A percentile compares a stretch with the other conserved stretches of the same genome.
phyloP scores from a whole-genome alignment of 92 coral and sea anemone genomes.

The Pocillopora meandrina region DNA sequence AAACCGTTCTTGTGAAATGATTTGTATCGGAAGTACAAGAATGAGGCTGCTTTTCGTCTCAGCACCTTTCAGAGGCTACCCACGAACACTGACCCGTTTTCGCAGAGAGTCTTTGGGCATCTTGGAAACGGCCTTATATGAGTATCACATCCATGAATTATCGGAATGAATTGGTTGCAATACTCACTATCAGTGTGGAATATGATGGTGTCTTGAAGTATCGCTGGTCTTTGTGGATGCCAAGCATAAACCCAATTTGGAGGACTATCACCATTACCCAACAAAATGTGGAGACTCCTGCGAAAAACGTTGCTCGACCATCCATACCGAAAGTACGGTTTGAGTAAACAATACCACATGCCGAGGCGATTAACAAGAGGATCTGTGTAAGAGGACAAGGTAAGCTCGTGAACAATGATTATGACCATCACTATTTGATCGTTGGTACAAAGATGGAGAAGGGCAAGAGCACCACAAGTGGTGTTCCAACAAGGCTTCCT shows the following conservation, averaged over 20 bases:
- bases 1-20: too few relatives aligned
- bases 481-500: too few relatives aligned
- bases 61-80: too few relatives aligned
- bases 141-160: neutral
- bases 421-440: too few relatives aligned
- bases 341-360: neutral
- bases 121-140: too few relatives aligned
- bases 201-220: constrained; percentile 9
- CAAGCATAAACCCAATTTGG: neutral
- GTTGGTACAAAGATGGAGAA: too few relatives aligned
- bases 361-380: neutral
- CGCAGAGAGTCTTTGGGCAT: too few relatives aligned
- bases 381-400: neutral
- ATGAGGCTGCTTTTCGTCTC: too few relatives aligned
- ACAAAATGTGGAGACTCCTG: constrained; percentile 15
- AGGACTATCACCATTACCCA: constrained; percentile 25
- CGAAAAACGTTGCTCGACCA: constrained; percentile 8
- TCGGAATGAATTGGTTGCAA: neutral
- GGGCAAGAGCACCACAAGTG: too few relatives aligned
- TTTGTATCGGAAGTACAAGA: too few relatives aligned
- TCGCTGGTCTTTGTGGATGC: constrained; percentile 5
- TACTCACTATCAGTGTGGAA: constrained; percentile 27
- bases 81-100: too few relatives aligned
- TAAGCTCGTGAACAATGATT: too few relatives aligned
- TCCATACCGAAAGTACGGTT: neutral